phyloP scores from a whole-genome alignment of 2,113 vertebrate genomes.

The Corythornis cristatus region DNA sequence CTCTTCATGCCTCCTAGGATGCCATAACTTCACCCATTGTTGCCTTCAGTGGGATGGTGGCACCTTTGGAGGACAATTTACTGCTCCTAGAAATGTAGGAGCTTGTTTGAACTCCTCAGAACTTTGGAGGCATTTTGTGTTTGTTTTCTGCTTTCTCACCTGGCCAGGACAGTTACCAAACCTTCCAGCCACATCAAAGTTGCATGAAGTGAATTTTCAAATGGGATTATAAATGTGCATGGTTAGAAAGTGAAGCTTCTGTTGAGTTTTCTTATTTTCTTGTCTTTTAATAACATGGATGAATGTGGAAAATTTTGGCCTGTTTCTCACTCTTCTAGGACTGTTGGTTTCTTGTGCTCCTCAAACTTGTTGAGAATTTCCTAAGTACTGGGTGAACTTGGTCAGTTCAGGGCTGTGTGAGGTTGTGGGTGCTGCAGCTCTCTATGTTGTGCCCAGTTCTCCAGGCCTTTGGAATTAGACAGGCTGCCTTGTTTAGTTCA shows the following conservation, averaged over 20 bases:
- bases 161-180: neutral
- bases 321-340: neutral
- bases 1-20: no score
- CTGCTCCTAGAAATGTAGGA: neutral
- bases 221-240: neutral
- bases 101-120: neutral
- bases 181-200: neutral
- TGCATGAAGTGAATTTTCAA: neutral
- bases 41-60: neutral
- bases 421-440: neutral
- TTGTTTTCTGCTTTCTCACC: neutral
- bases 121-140: neutral
- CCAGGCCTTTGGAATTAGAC: neutral
- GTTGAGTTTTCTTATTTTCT: neutral
- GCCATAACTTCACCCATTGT: neutral
- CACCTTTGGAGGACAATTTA: neutral
- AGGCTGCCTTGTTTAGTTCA: neutral
- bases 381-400: neutral
- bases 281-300: neutral
- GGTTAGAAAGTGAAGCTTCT: neutral
- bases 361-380: neutral
- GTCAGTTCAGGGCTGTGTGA: rapidly evolving
- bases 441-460: neutral
- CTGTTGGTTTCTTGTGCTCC: neutral
- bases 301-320: neutral